phyloP scores from a whole-genome alignment of 35 echinoderm and acorn worm species.

The Hemicentrotus pulcherrimus region DNA sequence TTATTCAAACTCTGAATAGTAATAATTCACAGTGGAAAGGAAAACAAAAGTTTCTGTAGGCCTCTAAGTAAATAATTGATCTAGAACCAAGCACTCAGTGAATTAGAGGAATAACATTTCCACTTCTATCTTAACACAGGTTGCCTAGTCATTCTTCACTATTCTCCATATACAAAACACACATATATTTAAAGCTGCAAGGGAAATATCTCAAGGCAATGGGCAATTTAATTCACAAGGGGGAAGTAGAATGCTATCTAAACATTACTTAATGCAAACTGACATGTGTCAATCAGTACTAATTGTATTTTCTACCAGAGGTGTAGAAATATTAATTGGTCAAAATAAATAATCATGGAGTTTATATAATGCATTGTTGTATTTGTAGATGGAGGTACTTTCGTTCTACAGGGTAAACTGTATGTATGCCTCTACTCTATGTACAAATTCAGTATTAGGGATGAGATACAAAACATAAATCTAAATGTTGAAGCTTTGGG shows the following conservation, averaged over 20 bases:
- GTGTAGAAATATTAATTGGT: not conserved
- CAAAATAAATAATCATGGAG: not conserved
- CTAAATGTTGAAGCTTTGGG: no score
- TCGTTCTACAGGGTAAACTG: no score
- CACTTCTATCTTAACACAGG: not conserved
- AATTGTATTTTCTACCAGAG: not conserved
- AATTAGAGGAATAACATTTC: not conserved
- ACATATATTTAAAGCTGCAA: not conserved
- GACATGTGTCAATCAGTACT: slow-evolving; percentile 1
- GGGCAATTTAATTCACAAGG: not conserved
- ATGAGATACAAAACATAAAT: no score
- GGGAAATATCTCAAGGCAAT: not conserved
- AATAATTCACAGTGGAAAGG: not conserved
- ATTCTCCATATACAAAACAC: no score
- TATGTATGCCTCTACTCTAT: no score
- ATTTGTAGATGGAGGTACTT: no score
- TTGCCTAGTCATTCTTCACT: not conserved
- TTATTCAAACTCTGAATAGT: not conserved
- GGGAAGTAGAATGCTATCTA: not conserved
- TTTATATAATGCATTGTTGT: not conserved
- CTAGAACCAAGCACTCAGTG: not conserved
- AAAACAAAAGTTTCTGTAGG: not conserved
- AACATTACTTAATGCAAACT: not conserved
- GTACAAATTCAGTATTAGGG: no score
- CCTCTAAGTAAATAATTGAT: not conserved